Base-by-base conservation (phyloP, 2,113 vertebrate species). In the Verasper variegatus region DNA sequence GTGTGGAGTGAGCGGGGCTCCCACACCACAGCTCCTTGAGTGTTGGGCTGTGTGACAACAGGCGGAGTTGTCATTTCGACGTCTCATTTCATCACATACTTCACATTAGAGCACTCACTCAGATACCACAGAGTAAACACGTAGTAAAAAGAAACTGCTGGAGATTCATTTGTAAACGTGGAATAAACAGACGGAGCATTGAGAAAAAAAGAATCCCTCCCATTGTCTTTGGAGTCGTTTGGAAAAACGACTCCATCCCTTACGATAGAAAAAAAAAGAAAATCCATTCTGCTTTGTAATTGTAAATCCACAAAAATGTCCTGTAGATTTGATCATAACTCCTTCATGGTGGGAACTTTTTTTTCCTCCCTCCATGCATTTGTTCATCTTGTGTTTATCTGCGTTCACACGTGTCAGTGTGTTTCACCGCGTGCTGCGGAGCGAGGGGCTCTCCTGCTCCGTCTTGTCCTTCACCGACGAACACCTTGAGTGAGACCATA, bases 81-180 rank as follows among this genome's bases (percentile, higher is more conserved):
- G 20, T 80, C 40, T 83, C 80, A 76, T 90, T 91, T 93, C 91
- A 92, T 91, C 88, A 91, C 89, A 80, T 78, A 89, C 84, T 89
- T 84, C 80, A 82, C 83, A 84, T 88, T 79, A 76, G 79, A 82
- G 71, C 76, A 71, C 86, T 91, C 85, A 77, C 85, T 76, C 47
- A 78, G 71, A 91, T 84, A 76, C 82, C 84, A 63, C 86, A 81
- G 81, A 78, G 64, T 81, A 91, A 92, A 92, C 88, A 88, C 0
- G 0, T 21, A 63, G 63, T 12, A 60, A 73, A 83, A 86, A 86
- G 52, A 54, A 90, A 86, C 67, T 78, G 66, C 68, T 42, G 24
- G 11, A 82, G 71, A 73, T 88, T 85, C 61, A 80, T 83, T 84
- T 85, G 71, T 76, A 67, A 77, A 88, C 76, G n/a, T 68, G 49